Conservation (phyloP, 2,888 invertebrate genomes). For the Erebia aethiops region DNA sequence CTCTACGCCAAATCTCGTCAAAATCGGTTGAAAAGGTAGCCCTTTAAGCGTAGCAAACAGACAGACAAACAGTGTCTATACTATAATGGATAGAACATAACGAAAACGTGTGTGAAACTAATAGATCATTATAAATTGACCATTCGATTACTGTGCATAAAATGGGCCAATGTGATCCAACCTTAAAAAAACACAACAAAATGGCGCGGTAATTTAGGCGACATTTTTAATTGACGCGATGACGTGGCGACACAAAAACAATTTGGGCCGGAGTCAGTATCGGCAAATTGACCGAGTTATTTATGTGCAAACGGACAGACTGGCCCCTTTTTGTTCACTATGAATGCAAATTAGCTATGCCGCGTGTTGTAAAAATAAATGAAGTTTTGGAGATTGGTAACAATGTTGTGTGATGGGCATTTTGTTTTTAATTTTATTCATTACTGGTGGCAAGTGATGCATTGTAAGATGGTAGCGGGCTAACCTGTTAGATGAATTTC, state of each 20-base stretch:
- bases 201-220: constrained; percentile 46
- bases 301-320: constrained; percentile 49
- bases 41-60: too few relatives aligned
- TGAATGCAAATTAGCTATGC: constrained; percentile 31
- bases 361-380: background rate
- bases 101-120: background rate
- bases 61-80: too few relatives aligned
- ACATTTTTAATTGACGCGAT: constrained; percentile 62
- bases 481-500: too few relatives aligned
- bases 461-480: too few relatives aligned
- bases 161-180: background rate
- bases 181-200: constrained; percentile 18
- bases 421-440: too few relatives aligned
- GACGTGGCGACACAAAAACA: constrained; percentile 56
- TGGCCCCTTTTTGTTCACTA: constrained; percentile 27
- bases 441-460: too few relatives aligned
- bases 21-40: too few relatives aligned
- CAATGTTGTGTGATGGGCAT: background rate
- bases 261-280: constrained; percentile 46
- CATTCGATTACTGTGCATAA: background rate
- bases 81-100: too few relatives aligned
- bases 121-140: background rate
- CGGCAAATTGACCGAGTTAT: constrained; percentile 64
- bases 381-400: background rate
- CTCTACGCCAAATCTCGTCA: too few relatives aligned